Conservation (phyloP, 92 coral and sea anemone species). For the Desmophyllum pertusum region DNA sequence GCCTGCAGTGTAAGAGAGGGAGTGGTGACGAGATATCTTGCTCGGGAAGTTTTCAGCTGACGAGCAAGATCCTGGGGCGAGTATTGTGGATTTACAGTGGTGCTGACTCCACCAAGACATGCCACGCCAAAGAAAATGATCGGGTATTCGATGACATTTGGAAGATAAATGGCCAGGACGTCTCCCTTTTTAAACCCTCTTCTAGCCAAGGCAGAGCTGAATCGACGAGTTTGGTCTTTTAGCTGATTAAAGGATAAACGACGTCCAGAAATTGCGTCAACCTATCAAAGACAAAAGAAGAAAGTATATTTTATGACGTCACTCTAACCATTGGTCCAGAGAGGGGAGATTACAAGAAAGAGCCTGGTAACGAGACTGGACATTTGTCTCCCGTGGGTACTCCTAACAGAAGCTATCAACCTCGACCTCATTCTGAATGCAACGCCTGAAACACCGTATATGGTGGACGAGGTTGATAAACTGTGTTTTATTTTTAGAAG, state of each 20-base stretch:
- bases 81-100: conserved; percentile 70
- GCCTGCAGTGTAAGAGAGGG: conserved; percentile 75
- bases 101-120: conserved; percentile 72
- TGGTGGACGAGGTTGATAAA: too few species aligned
- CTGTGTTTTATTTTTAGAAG: too few species aligned
- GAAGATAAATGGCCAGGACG: conserved; percentile 66
- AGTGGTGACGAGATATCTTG: conserved; percentile 71
- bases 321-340: background rate
- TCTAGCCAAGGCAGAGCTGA: conserved; percentile 70
- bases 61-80: conserved; percentile 66
- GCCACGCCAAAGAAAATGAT: conserved; percentile 71
- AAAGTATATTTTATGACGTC: background rate
- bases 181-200: conserved; percentile 83
- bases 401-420: too few species aligned
- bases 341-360: background rate
- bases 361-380: too few species aligned
- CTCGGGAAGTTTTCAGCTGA: conserved; percentile 75
- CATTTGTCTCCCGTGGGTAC: too few species aligned
- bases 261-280: conserved; percentile 63
- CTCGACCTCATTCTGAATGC: too few species aligned
- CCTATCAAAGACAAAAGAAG: conserved; percentile 33
- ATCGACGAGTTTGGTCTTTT: conserved; percentile 55
- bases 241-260: conserved; percentile 64
- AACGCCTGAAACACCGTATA: too few species aligned
- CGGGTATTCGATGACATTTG: conserved; percentile 72